These are phyloP conservation scores for Drosophila melanogaster DNA, from an alignment of 1,140 invertebrate species.

Conservation along the genomic window Release_6_plus_ISO1_MT NT_037436.4:7973001-7973500, in stretches of 20 bases:
- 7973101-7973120: conserved; percentile 63
- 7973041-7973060: conserved; percentile 80
- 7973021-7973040: conserved; percentile 68
- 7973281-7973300: conserved; percentile 60
- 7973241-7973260: conserved; percentile 92
- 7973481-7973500: conserved; percentile 3
- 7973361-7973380: conserved; percentile 93
- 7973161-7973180: conserved; percentile 88
- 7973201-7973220: conserved; percentile 88
- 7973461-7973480: conserved; percentile 83
- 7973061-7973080: conserved; percentile 83
- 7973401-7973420: conserved; percentile 7
- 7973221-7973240: conserved; percentile 88
- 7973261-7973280: conserved; percentile 86
- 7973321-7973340: conserved; percentile 80
- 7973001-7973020: conserved; percentile 28
- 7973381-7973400: conserved; percentile 91
- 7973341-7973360: conserved; percentile 84
- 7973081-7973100: conserved; percentile 84
- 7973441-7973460: conserved; percentile 3
- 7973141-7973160: conserved; percentile 82
- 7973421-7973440: background rate
- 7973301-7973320: conserved; percentile 73
- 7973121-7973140: conserved; percentile 60
- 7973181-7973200: conserved; percentile 91